These are phyloP conservation scores for Ophioninae sp. DNA, from an alignment of 2,888 invertebrate genomes.

Conservation along the genomic window DNA sequence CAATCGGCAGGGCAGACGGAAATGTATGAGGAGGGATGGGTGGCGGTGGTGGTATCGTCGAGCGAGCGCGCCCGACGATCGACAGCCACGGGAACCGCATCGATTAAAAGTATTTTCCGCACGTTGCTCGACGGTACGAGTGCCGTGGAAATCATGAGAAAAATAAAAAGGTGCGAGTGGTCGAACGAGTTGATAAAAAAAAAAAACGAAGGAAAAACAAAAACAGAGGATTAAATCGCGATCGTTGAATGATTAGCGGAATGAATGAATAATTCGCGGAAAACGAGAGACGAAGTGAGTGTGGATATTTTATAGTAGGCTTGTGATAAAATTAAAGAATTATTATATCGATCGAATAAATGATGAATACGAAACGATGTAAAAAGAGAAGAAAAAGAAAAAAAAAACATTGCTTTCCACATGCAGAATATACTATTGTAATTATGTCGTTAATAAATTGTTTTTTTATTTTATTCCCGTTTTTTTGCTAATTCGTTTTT, in stretches of 20 bases:
- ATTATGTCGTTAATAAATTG: constrained; percentile 80
- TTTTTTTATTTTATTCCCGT: constrained; percentile 75
- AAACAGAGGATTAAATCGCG: constrained; percentile 31
- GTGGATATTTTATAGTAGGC: constrained; percentile 75
- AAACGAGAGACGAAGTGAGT: constrained; percentile 64
- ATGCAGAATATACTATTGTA: constrained; percentile 77
- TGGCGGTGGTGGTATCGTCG: neutral
- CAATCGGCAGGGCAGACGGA: constrained; percentile 23
- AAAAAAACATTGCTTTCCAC: constrained; percentile 74
- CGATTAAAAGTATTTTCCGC: constrained; percentile 58
- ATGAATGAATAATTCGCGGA: constrained; percentile 54
- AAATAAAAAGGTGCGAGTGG: constrained; percentile 1
- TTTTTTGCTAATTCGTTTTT: constrained; percentile 29
- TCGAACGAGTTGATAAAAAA: neutral
- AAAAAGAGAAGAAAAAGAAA: constrained; percentile 72
- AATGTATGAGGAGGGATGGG: constrained; percentile 4
- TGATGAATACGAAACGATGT: constrained; percentile 68
- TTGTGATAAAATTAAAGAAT: constrained; percentile 74
- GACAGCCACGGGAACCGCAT: constrained; percentile 38
- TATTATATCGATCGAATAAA: constrained; percentile 71
- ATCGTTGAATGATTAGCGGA: constrained; percentile 53
- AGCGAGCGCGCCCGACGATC: neutral
- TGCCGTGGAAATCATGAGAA: constrained; percentile 28
- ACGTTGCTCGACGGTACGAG: constrained; percentile 49
- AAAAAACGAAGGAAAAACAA: neutral